A percentile compares a stretch with the other conserved stretches of the same genome.
Evolutionary conservation across 2,888 invertebrate genomes (phyloP).

Genomic region (Argyresthia albistria): DNA sequence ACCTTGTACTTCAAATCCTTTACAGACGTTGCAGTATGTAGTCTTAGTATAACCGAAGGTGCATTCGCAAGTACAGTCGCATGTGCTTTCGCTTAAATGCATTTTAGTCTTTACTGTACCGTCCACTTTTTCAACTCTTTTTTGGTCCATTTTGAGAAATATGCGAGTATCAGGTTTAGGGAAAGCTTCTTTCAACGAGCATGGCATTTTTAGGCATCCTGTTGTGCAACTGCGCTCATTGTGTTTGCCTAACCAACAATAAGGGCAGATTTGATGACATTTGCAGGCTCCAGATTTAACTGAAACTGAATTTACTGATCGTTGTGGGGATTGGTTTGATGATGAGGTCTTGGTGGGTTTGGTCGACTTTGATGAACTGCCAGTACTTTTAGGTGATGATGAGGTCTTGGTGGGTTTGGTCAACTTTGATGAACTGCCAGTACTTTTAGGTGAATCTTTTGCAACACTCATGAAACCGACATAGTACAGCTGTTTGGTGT

Average conservation of each 20-base stretch:
- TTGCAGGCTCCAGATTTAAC: too few species aligned
- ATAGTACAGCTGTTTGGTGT: background rate
- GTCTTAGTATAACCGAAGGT: conserved; percentile 48
- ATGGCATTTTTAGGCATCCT: background rate
- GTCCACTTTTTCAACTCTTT: conserved; percentile 30
- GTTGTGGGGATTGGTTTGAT: too few species aligned
- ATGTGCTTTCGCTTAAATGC: conserved; percentile 22
- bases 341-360: too few species aligned
- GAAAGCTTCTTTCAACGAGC: background rate
- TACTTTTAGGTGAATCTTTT: too few species aligned
- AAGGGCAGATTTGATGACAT: too few species aligned
- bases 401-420: too few species aligned
- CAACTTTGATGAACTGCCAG: too few species aligned
- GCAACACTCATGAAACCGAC: background rate
- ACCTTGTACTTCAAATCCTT: conserved; percentile 46
- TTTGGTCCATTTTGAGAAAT: conserved; percentile 4
- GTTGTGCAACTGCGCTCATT: too few species aligned
- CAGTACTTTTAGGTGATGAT: too few species aligned
- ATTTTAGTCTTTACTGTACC: conserved; percentile 31
- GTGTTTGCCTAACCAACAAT: too few species aligned
- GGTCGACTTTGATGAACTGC: too few species aligned
- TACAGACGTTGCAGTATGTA: conserved; percentile 48
- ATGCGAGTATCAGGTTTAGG: background rate
- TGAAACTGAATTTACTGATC: too few species aligned
- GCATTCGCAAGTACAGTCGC: conserved; percentile 56